Percentiles rank a stretch among this genome's conserved stretches.
phyloP scores from a whole-genome alignment of 2,113 vertebrate genomes.

The Boleophthalmus pectinirostris region DNA sequence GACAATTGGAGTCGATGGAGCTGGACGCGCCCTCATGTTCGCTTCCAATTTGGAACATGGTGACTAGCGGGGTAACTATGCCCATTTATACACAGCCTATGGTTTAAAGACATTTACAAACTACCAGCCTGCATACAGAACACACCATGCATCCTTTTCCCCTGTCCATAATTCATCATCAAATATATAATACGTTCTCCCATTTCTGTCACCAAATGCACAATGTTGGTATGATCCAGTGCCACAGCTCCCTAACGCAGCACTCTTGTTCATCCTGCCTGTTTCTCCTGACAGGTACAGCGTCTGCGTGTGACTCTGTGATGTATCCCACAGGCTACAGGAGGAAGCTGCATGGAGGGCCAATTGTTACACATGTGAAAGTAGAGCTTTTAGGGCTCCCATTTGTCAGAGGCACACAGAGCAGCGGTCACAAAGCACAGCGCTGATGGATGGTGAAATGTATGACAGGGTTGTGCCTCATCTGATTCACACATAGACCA shows the following conservation, averaged over 20 bases:
- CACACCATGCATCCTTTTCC: no score
- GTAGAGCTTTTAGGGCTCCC: conserved; percentile 28
- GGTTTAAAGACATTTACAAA: no score
- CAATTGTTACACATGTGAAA: conserved; percentile 40
- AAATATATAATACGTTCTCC: not conserved
- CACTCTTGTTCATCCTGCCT: not conserved
- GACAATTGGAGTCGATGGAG: no score
- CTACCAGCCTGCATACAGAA: no score
- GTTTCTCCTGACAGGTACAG: conserved; percentile 8
- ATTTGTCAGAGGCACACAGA: conserved; percentile 29
- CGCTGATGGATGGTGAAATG: conserved; percentile 41
- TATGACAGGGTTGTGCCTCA: conserved; percentile 40
- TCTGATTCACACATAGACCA: conserved; percentile 33
- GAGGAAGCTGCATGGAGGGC: not conserved
- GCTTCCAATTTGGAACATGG: no score
- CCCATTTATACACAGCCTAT: no score
- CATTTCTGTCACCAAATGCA: not conserved
- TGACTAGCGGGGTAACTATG: no score
- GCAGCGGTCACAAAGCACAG: conserved; percentile 22
- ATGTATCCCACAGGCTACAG: conserved; percentile 8
- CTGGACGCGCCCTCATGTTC: no score
- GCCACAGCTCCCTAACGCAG: not conserved
- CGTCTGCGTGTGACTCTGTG: conserved; percentile 9
- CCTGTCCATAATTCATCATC: not conserved
- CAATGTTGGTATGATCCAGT: not conserved